Percentiles rank a stretch among this genome's conserved stretches.
These are phyloP conservation scores for Watsonalla cultraria DNA, from an alignment of 2,888 invertebrate genomes.

Conservation along the genomic window DNA sequence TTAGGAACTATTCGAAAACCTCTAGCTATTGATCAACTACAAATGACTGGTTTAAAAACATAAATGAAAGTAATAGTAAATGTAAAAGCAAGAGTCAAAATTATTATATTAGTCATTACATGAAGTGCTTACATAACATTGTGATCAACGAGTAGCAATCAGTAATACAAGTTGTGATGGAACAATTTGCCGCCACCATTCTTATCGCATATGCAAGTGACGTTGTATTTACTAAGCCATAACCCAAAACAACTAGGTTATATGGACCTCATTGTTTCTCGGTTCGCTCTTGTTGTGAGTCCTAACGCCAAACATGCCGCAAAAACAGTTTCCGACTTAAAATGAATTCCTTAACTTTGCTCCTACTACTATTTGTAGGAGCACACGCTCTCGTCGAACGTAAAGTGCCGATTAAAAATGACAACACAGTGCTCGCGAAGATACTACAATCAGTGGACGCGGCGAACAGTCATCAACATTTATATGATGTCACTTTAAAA, in stretches of 20 bases:
- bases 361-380: conserved; percentile 21
- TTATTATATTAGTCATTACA: not conserved
- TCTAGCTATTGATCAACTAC: no score
- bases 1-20: no score
- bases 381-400: conserved; percentile 23
- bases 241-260: conserved; percentile 49
- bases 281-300: conserved; percentile 18
- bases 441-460: conserved; percentile 51
- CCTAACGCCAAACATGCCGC: conserved; percentile 43
- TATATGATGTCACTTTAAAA: conserved; percentile 50
- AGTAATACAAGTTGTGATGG: not conserved
- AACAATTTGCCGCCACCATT: not conserved
- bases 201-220: conserved; percentile 9
- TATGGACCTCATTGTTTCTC: conserved; percentile 45
- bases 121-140: not conserved
- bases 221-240: conserved; percentile 21
- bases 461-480: conserved; percentile 46
- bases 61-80: no score
- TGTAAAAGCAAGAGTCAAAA: no score
- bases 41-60: no score
- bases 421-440: conserved; percentile 43
- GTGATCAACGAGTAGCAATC: not conserved
- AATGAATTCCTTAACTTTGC: conserved; percentile 39
- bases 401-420: conserved; percentile 21
- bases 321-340: conserved; percentile 36